Evolutionary conservation across 2,113 vertebrate species (phyloP).

Genomic region (Sporophila hypoxantha): DNA sequence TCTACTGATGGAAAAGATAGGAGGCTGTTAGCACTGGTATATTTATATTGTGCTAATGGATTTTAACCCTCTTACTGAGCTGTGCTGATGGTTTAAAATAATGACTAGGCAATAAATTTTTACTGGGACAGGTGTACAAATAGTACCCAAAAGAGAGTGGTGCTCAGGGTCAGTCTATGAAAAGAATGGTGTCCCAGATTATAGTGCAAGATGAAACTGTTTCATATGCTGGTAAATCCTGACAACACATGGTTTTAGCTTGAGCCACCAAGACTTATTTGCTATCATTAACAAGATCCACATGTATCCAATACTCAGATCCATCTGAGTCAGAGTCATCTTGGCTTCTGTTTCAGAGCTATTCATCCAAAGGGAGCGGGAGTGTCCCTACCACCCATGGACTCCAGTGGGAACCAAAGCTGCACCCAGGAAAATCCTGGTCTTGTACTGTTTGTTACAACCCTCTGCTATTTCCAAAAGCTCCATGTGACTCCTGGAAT

Average conservation of each 20-base stretch:
- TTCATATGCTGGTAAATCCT: not conserved
- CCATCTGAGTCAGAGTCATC: not conserved
- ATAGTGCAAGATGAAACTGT: slow-evolving; percentile 30
- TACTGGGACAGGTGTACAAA: slow-evolving; percentile 39
- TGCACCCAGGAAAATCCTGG: not conserved
- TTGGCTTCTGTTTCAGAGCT: not conserved
- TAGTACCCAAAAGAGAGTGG: not conserved
- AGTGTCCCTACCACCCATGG: not conserved
- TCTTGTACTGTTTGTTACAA: not conserved
- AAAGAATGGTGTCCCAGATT: slow-evolving; percentile 14
- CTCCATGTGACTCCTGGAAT: not conserved
- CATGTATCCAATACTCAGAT: not conserved
- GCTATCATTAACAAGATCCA: slow-evolving; percentile 2
- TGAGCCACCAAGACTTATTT: not conserved
- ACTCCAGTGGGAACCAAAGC: not conserved
- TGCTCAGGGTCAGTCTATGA: slow-evolving; percentile 33
- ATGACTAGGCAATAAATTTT: slow-evolving; percentile 54
- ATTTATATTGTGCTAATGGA: slow-evolving; percentile 35
- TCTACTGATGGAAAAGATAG: slow-evolving; percentile 9
- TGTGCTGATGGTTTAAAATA: slow-evolving; percentile 39
- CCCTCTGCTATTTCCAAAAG: not conserved
- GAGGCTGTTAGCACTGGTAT: slow-evolving; percentile 1
- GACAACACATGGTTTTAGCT: not conserved
- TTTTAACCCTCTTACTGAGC: slow-evolving; percentile 17
- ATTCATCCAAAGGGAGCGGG: not conserved